Conservation (phyloP, 2,797 vertebrate species). For the Tenualosa ilisha region DNA sequence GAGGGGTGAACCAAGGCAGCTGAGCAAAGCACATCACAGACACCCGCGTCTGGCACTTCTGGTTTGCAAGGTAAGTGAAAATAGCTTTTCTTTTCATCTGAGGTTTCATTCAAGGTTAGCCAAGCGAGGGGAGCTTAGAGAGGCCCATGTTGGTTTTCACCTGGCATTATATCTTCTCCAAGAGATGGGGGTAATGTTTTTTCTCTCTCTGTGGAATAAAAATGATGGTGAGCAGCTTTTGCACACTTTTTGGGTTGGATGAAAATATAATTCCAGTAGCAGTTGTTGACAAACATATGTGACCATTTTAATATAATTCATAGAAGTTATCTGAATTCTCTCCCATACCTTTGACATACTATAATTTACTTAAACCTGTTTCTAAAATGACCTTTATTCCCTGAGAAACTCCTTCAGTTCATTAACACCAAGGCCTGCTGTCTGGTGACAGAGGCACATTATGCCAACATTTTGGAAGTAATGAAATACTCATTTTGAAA, state of each 20-base stretch:
- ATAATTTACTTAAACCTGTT: background rate
- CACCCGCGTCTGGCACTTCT: conserved; percentile 60
- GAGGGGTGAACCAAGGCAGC: conserved; percentile 43
- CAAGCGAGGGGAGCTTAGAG: conserved; percentile 72
- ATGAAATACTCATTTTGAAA: background rate
- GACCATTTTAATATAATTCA: background rate
- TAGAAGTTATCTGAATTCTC: background rate
- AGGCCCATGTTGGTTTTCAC: conserved; percentile 48
- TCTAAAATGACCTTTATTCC: background rate
- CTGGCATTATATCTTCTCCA: background rate
- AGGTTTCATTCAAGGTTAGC: conserved; percentile 77
- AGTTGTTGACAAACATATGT: background rate
- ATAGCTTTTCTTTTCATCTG: conserved; percentile 76
- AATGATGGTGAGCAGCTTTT: background rate
- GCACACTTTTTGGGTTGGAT: background rate
- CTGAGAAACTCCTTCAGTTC: background rate
- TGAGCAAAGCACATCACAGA: conserved; percentile 43
- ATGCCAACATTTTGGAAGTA: background rate
- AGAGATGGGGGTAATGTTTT: background rate
- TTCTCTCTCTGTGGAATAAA: background rate
- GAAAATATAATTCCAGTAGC: background rate
- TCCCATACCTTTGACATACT: background rate
- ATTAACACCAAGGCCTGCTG: background rate
- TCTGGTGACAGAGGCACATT: background rate
- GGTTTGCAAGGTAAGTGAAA: conserved; percentile 73